Evolutionary conservation across 2,113 vertebrate genomes (phyloP).

Genomic region (Takifugu flavidus): DNA sequence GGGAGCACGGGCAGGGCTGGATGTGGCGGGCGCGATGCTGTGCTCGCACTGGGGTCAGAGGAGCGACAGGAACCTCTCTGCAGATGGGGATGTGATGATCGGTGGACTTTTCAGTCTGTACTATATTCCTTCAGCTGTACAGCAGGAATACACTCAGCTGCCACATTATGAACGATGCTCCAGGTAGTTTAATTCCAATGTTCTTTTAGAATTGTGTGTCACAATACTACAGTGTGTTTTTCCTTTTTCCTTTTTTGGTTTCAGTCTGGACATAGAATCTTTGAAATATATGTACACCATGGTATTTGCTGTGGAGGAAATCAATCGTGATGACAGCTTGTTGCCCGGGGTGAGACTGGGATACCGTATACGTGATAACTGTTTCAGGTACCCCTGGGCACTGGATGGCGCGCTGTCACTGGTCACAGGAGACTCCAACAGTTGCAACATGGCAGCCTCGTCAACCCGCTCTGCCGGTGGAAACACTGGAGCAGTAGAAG

Average conservation of each 20-base stretch:
- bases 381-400: conserved; percentile 52
- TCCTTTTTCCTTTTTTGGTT: conserved; percentile 1
- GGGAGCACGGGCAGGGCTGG: conserved; percentile 21
- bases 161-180: conserved; percentile 52
- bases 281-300: conserved; percentile 68
- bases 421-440: conserved; percentile 55
- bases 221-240: background rate
- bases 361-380: conserved; percentile 70
- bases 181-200: conserved; percentile 48
- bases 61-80: conserved; percentile 48
- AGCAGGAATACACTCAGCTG: conserved; percentile 45
- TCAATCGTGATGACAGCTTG: conserved; percentile 62
- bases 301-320: conserved; percentile 77
- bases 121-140: conserved; percentile 39
- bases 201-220: too few relatives aligned
- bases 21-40: too few relatives aligned
- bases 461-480: background rate
- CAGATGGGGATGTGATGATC: conserved; percentile 71
- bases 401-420: conserved; percentile 56
- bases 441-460: conserved; percentile 32
- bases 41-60: conserved; percentile 42
- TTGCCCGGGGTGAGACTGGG: conserved; percentile 72
- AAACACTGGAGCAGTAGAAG: too few relatives aligned
- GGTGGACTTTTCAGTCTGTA: conserved; percentile 68
- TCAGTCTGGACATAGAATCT: conserved; percentile 62